Evolutionary conservation across 2,113 vertebrate genomes (phyloP).

Genomic region (Empidonax traillii): DNA sequence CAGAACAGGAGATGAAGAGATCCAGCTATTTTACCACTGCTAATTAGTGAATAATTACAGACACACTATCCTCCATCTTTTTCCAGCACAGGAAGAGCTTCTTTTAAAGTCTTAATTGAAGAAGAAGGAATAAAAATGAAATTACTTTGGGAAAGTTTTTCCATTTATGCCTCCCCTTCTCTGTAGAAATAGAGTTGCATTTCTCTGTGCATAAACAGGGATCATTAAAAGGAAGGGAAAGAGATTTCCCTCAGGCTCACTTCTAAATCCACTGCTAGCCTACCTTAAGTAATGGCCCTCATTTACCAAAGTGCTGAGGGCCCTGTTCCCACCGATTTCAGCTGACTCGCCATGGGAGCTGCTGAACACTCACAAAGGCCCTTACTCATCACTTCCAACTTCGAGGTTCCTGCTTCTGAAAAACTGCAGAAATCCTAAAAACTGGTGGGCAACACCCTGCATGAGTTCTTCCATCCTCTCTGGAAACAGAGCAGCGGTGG

Average conservation of each 20-base stretch:
- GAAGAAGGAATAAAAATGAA: background rate
- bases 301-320: slow-evolving; percentile 38
- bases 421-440: background rate
- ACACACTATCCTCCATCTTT: background rate
- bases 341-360: background rate
- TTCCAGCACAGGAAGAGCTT: background rate
- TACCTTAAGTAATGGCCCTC: slow-evolving; percentile 36
- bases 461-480: background rate
- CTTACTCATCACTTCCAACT: slow-evolving; percentile 2
- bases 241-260: slow-evolving; percentile 40
- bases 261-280: background rate
- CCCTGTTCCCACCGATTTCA: background rate
- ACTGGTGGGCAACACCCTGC: background rate
- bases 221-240: slow-evolving; percentile 3
- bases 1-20: background rate
- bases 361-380: background rate
- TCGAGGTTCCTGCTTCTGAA: background rate
- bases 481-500: background rate
- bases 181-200: background rate
- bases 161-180: background rate
- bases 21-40: background rate
- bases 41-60: background rate
- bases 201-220: background rate
- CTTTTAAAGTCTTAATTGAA: background rate
- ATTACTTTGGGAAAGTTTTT: background rate